These are phyloP conservation scores for Martes martes DNA, from an alignment of 2,113 vertebrate species.

Conservation along the genomic window DNA sequence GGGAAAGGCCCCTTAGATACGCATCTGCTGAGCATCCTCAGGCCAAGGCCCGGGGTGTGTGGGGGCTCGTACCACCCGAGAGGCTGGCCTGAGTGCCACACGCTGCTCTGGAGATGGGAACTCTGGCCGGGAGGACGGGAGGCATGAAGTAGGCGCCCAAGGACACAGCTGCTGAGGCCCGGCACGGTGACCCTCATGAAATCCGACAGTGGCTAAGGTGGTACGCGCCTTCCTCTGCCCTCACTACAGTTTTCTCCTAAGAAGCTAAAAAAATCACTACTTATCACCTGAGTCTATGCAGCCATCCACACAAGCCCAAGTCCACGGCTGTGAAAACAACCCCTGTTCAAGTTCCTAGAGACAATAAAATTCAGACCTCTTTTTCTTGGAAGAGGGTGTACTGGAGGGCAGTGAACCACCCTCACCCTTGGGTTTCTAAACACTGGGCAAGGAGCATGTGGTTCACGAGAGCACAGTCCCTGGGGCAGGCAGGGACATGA, in stretches of 20 bases:
- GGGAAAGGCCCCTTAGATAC: not conserved
- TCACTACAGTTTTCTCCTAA: not conserved
- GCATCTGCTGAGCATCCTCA: not conserved
- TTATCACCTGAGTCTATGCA: not conserved
- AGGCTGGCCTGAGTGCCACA: not conserved
- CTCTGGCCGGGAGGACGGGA: rapidly evolving
- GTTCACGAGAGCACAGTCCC: too few relatives aligned
- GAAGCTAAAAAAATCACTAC: not conserved
- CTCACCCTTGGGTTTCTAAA: not conserved
- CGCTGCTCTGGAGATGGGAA: not conserved
- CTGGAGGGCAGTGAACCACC: not conserved
- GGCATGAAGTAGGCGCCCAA: not conserved
- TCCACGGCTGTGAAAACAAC: not conserved
- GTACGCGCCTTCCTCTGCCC: not conserved
- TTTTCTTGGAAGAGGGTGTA: not conserved
- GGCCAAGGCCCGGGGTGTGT: too few relatives aligned
- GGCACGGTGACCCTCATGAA: not conserved
- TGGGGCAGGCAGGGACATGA: not conserved
- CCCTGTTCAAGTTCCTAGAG: not conserved
- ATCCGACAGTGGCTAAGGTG: not conserved
- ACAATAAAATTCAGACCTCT: not conserved
- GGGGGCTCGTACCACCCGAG: not conserved
- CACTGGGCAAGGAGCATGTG: not conserved
- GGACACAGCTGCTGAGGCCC: not conserved
- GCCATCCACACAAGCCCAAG: not conserved